Evolutionary conservation across 2,113 vertebrate species (phyloP).

Genomic region (Xiphophorus maculatus): DNA sequence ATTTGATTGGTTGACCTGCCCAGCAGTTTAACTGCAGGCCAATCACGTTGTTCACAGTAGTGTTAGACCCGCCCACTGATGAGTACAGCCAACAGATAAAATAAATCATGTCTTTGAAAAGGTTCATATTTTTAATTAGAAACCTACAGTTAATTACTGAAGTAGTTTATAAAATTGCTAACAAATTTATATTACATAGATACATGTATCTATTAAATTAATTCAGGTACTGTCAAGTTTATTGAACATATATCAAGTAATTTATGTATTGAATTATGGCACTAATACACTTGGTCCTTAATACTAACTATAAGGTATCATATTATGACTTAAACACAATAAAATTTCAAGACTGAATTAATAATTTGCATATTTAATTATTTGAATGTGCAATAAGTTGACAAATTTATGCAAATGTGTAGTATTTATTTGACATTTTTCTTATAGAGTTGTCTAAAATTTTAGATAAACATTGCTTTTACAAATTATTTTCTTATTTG

Average conservation of each 20-base stretch:
- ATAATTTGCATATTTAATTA: not conserved
- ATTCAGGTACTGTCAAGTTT: not conserved
- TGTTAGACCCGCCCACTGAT: not conserved
- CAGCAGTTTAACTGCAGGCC: too few species aligned
- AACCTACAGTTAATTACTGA: not conserved
- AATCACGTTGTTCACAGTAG: too few species aligned
- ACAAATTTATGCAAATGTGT: not conserved
- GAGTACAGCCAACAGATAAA: not conserved
- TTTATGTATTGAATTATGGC: not conserved
- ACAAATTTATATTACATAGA: not conserved
- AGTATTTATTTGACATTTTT: not conserved
- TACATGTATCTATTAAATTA: not conserved
- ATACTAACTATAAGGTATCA: not conserved
- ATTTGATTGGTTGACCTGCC: too few species aligned
- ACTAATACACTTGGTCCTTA: not conserved
- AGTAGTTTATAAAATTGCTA: not conserved
- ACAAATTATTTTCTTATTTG: not conserved
- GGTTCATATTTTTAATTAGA: not conserved
- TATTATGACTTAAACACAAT: not conserved
- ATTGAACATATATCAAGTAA: not conserved
- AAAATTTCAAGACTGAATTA: not conserved
- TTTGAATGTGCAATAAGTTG: not conserved
- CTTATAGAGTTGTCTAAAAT: not conserved
- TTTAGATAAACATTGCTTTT: not conserved
- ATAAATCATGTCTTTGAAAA: not conserved